These are phyloP conservation scores for Brachyistius frenatus DNA, from an alignment of 2,113 vertebrate genomes.

Conservation along the genomic window DNA sequence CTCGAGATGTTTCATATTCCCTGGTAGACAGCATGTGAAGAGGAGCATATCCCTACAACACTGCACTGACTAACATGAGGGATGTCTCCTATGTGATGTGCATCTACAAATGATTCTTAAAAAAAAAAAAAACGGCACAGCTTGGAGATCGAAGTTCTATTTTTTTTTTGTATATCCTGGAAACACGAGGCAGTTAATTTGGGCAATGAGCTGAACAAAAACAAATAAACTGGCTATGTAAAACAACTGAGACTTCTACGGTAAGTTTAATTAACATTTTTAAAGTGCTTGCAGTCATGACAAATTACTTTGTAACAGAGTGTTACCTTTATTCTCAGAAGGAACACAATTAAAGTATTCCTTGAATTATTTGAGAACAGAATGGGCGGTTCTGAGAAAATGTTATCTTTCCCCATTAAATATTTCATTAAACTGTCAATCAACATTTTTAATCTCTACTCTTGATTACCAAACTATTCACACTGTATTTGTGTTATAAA, in stretches of 20 bases:
- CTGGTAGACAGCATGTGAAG: background rate
- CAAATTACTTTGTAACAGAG: conserved; percentile 2
- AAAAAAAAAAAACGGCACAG: conserved; percentile 13
- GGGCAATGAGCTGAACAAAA: background rate
- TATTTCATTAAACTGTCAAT: conserved; percentile 12
- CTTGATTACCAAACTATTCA: no score
- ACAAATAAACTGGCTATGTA: background rate
- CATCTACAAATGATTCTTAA: conserved; percentile 5
- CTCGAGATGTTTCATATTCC: background rate
- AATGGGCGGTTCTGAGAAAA: background rate
- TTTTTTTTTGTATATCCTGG: background rate
- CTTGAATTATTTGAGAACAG: background rate
- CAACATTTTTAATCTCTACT: no score
- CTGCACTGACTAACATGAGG: background rate
- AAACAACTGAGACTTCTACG: conserved; percentile 7
- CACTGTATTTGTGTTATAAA: no score
- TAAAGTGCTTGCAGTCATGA: background rate
- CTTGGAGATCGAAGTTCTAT: background rate
- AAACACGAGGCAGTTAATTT: background rate
- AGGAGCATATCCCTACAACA: background rate
- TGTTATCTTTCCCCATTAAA: no score
- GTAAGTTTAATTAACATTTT: conserved; percentile 18
- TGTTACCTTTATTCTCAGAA: conserved; percentile 3
- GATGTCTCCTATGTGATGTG: background rate
- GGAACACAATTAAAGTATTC: background rate